Conservation (phyloP, 2,888 invertebrate genomes). For the Saturnia pavonia region DNA sequence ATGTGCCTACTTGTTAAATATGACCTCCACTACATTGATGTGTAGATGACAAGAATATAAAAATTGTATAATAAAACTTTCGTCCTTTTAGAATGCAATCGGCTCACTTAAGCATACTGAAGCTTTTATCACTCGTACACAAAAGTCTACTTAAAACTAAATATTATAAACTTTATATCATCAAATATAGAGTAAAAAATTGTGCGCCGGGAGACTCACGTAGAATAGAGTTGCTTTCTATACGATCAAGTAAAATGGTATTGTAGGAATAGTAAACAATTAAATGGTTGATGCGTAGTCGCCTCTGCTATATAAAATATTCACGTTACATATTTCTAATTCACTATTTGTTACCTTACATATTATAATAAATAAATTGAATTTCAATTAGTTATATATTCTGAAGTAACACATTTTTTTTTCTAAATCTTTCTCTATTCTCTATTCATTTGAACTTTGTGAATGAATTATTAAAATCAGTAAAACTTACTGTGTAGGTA, state of each 20-base stretch:
- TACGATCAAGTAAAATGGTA: slow-evolving; percentile 66
- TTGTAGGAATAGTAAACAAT: slow-evolving; percentile 76
- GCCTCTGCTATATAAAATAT: slow-evolving; percentile 63
- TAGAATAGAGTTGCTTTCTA: slow-evolving; percentile 59
- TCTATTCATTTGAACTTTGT: slow-evolving; percentile 11
- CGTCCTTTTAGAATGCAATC: slow-evolving; percentile 75
- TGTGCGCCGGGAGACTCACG: slow-evolving; percentile 33
- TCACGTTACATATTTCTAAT: slow-evolving; percentile 57
- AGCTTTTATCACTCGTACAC: slow-evolving; percentile 61
- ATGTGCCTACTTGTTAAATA: not conserved
- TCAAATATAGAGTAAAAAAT: slow-evolving; percentile 46
- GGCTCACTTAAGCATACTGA: slow-evolving; percentile 64
- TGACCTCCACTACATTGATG: slow-evolving; percentile 39
- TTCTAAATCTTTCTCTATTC: not conserved
- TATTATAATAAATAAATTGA: not conserved
- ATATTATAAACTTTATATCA: slow-evolving; percentile 48
- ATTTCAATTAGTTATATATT: slow-evolving; percentile 1
- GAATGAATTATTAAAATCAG: slow-evolving; percentile 12
- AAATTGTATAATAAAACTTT: slow-evolving; percentile 65
- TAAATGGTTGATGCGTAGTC: slow-evolving; percentile 65
- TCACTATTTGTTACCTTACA: slow-evolving; percentile 42
- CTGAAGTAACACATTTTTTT: slow-evolving; percentile 6
- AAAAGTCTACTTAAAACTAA: slow-evolving; percentile 33
- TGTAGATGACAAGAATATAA: slow-evolving; percentile 37
- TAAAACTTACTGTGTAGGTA: slow-evolving; percentile 38